phyloP scores from a whole-genome alignment of 2,113 vertebrate genomes.

The Burhinus oedicnemus region DNA sequence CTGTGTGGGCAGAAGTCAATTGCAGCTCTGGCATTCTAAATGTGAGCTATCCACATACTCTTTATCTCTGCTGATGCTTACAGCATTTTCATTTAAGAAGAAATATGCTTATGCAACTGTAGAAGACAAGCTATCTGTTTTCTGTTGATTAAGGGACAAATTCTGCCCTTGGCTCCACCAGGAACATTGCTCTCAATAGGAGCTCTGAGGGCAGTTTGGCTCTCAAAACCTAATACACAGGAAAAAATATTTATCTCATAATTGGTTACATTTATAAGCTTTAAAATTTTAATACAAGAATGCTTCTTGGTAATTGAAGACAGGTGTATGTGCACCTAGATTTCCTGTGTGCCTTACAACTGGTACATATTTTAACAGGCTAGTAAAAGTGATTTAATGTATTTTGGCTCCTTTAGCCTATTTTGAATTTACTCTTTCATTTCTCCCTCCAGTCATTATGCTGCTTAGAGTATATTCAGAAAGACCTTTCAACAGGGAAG shows the following conservation, averaged over 20 bases:
- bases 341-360: background rate
- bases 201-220: background rate
- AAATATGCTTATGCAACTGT: background rate
- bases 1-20: background rate
- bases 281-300: background rate
- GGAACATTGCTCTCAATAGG: background rate
- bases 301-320: background rate
- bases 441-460: background rate
- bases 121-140: background rate
- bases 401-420: background rate
- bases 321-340: background rate
- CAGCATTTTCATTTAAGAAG: constrained; percentile 1
- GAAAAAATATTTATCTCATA: background rate
- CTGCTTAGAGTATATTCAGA: background rate
- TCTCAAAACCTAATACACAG: background rate
- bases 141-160: background rate
- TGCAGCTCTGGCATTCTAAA: background rate
- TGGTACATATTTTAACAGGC: background rate
- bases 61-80: background rate
- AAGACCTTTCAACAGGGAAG: background rate
- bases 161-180: background rate
- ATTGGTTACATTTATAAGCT: background rate
- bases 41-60: background rate
- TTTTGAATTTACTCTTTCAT: background rate
- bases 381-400: background rate